Evolutionary conservation across 2,888 invertebrate species (phyloP).

Genomic region (Microchrysa polita): DNA sequence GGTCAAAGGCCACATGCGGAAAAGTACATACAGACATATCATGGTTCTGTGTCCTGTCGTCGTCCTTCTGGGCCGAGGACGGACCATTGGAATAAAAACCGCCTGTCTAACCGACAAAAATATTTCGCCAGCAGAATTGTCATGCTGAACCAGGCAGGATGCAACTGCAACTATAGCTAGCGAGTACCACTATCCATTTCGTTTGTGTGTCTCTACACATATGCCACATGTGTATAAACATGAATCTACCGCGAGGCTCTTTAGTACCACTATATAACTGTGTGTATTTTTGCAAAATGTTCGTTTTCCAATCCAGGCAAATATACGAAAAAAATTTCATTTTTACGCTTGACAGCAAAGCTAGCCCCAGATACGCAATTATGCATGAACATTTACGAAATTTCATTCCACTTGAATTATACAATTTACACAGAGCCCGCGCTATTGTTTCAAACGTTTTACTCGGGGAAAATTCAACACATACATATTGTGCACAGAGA

Average conservation of each 20-base stretch:
- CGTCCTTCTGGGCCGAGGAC: too few species aligned
- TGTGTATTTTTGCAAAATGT: not conserved
- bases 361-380: slow-evolving; percentile 46
- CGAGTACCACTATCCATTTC: too few species aligned
- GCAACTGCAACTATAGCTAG: slow-evolving; percentile 24
- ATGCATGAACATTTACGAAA: slow-evolving; percentile 49
- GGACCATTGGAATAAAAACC: slow-evolving; percentile 21
- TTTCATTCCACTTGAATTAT: slow-evolving; percentile 46
- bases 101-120: slow-evolving; percentile 14
- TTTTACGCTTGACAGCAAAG: slow-evolving; percentile 28
- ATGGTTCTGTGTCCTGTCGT: too few species aligned
- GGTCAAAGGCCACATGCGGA: slow-evolving; percentile 37
- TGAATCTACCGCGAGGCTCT: not conserved
- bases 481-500: too few species aligned
- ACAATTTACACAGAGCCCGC: slow-evolving; percentile 41
- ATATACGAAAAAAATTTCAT: slow-evolving; percentile 21
- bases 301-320: not conserved
- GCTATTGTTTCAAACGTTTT: slow-evolving; percentile 39
- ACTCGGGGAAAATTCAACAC: slow-evolving; percentile 26
- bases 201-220: too few species aligned
- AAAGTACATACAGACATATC: not conserved
- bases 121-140: slow-evolving; percentile 14
- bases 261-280: not conserved
- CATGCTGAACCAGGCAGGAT: slow-evolving; percentile 9
- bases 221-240: too few species aligned